These are phyloP conservation scores for Eulemur albifrons DNA, from an alignment of 2,797 vertebrate species.

Conservation along the genomic window DNA sequence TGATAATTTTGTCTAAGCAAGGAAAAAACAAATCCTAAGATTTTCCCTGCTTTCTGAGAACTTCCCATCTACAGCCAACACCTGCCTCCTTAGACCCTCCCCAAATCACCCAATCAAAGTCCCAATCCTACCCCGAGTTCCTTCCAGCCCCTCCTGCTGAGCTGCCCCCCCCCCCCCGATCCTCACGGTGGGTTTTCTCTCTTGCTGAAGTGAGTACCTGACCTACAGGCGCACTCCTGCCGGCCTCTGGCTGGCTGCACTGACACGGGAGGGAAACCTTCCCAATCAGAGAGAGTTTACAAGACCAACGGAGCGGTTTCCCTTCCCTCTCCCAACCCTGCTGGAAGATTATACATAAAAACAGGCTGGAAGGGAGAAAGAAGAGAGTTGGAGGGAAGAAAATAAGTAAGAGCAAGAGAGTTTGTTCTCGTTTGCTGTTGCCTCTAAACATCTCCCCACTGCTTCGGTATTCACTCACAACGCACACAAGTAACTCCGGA, in stretches of 20 bases:
- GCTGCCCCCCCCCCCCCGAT: rapidly evolving
- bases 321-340: not conserved
- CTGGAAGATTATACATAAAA: not conserved
- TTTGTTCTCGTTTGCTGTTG: not conserved
- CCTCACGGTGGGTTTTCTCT: not conserved
- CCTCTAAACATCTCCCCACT: not conserved
- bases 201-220: rapidly evolving
- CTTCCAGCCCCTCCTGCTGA: not conserved
- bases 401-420: not conserved
- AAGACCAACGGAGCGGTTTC: rapidly evolving
- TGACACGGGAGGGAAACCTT: rapidly evolving
- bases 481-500: not conserved
- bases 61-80: not conserved
- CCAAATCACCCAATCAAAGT: not conserved
- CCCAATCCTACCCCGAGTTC: not conserved
- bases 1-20: not conserved
- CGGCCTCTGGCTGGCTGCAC: too few relatives aligned
- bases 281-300: too few relatives aligned
- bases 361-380: not conserved
- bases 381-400: not conserved
- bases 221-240: not conserved
- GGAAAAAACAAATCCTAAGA: not conserved
- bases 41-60: not conserved
- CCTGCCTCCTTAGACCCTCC: not conserved
- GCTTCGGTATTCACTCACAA: not conserved